Conservation (phyloP, 2,888 invertebrate genomes). For the Leptopilina myrica region DNA sequence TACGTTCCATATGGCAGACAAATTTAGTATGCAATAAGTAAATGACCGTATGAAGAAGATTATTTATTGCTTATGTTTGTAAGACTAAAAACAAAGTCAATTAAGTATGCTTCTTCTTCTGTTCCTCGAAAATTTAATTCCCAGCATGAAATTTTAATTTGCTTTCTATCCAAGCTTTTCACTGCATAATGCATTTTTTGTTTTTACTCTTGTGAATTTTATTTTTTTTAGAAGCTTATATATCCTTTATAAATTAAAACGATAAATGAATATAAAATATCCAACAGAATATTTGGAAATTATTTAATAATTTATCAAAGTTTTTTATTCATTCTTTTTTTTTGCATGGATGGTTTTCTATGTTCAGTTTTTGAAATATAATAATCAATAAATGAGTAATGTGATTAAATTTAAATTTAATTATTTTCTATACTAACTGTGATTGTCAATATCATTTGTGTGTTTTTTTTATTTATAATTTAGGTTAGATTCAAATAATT, state of each 20-base stretch:
- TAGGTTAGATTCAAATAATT: neutral
- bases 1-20: conserved; percentile 24
- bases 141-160: conserved; percentile 24
- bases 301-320: neutral
- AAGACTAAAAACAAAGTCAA: conserved; percentile 21
- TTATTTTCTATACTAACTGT: conserved; percentile 24
- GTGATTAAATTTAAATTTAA: neutral
- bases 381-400: conserved; percentile 6
- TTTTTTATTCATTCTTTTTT: neutral
- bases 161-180: conserved; percentile 37
- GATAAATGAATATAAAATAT: no score
- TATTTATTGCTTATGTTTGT: neutral
- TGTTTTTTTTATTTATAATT: neutral
- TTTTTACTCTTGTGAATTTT: neutral
- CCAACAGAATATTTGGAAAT: no score
- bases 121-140: conserved; percentile 32
- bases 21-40: neutral
- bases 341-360: neutral
- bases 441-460: conserved; percentile 1
- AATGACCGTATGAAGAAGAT: conserved; percentile 13
- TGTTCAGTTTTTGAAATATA: neutral
- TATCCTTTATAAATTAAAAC: no score
- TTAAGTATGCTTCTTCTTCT: conserved; percentile 35
- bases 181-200: conserved; percentile 24
- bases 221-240: neutral